phyloP scores from a whole-genome alignment of 2,113 vertebrate genomes.

The Reinhardtius hippoglossoides region DNA sequence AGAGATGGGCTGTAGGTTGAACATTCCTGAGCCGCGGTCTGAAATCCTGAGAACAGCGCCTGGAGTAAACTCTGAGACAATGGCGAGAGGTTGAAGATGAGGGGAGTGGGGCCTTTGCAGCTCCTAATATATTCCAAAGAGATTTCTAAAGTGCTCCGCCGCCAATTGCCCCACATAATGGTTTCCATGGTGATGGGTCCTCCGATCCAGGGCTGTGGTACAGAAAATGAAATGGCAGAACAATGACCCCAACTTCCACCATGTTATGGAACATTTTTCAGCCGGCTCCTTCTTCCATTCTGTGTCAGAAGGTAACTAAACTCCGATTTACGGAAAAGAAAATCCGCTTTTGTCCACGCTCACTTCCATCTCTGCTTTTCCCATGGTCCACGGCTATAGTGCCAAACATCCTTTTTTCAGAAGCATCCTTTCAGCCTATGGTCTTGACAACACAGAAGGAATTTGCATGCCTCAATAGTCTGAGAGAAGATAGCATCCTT shows the following conservation, averaged over 20 bases:
- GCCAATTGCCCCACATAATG: conserved; percentile 79
- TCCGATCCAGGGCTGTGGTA: conserved; percentile 57
- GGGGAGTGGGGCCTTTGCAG: conserved; percentile 53
- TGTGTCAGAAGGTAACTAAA: conserved; percentile 66
- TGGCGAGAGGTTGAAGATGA: conserved; percentile 66
- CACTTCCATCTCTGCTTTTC: conserved; percentile 47
- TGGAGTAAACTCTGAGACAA: conserved; percentile 64
- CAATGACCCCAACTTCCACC: conserved; percentile 73
- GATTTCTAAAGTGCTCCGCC: conserved; percentile 73
- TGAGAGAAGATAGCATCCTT: conserved; percentile 48
- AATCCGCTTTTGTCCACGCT: conserved; percentile 50
- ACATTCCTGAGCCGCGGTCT: conserved; percentile 52
- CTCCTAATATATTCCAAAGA: conserved; percentile 77
- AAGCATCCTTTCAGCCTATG: conserved; percentile 64
- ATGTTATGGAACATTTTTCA: conserved; percentile 56
- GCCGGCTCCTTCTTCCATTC: conserved; percentile 23
- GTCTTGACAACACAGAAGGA: conserved; percentile 62
- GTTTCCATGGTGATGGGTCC: conserved; percentile 78
- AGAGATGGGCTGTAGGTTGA: conserved; percentile 27
- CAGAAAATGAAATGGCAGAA: conserved; percentile 62
- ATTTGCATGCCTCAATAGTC: conserved; percentile 71
- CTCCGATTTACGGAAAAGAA: conserved; percentile 51
- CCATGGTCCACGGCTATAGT: conserved; percentile 54
- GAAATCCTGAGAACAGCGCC: conserved; percentile 59
- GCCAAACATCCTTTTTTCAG: conserved; percentile 49